phyloP scores from a whole-genome alignment of 1,140 invertebrate species.

The Zeugodacus cucurbitae region DNA sequence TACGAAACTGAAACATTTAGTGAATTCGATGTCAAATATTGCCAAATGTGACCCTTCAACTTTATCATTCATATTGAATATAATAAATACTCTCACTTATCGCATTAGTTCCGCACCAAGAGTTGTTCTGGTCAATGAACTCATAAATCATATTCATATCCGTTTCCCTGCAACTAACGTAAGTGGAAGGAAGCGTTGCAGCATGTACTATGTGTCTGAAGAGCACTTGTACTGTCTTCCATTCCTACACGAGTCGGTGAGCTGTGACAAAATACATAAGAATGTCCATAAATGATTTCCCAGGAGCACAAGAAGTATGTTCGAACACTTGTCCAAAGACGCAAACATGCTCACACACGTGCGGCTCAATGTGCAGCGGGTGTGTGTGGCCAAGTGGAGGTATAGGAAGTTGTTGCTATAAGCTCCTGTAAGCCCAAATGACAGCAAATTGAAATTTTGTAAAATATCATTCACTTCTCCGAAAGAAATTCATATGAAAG shows the following conservation, averaged over 20 bases:
- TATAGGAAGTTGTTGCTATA: neutral
- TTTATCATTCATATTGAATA: neutral
- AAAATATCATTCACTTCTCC: neutral
- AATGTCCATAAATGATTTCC: neutral
- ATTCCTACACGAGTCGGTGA: neutral
- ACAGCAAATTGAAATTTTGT: neutral
- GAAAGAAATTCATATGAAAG: neutral
- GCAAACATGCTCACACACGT: neutral
- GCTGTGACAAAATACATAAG: neutral
- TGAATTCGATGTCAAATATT: too few relatives aligned
- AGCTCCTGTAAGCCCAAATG: neutral
- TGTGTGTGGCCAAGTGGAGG: neutral
- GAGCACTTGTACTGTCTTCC: neutral
- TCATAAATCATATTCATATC: neutral
- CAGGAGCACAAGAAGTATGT: neutral
- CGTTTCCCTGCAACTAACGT: neutral
- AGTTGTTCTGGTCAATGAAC: neutral
- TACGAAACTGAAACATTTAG: too few relatives aligned
- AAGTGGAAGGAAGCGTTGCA: neutral
- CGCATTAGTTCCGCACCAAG: neutral
- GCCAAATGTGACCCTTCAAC: neutral
- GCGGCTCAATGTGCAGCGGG: too few relatives aligned
- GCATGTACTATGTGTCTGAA: neutral
- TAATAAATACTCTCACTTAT: neutral
- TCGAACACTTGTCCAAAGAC: neutral